These are phyloP conservation scores for Coenobita brevimanus DNA, from an alignment of 1,140 invertebrate species.

Conservation along the genomic window DNA sequence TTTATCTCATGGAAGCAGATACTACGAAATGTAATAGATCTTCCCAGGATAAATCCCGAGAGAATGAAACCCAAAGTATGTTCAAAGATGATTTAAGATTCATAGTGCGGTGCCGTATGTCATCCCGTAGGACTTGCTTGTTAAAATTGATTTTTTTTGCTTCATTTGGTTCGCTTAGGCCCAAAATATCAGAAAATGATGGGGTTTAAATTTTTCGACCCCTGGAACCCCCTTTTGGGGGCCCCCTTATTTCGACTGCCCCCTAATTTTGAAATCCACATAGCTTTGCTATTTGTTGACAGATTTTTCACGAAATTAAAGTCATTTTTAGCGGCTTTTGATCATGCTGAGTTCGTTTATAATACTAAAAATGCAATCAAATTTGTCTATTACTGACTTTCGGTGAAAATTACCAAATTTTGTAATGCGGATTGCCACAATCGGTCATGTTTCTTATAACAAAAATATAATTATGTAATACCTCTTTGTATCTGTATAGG, in stretches of 20 bases:
- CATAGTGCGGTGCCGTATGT: background rate
- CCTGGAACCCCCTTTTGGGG: background rate
- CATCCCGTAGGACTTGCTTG: conserved; percentile 1
- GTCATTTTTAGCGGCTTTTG: background rate
- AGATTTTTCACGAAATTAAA: conserved; percentile 5
- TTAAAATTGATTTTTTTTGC: background rate
- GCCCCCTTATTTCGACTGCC: background rate
- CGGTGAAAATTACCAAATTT: background rate
- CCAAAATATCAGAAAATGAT: too few species aligned
- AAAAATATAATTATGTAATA: background rate
- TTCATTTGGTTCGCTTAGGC: background rate
- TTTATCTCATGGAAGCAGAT: too few species aligned
- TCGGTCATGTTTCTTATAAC: background rate
- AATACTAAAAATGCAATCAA: background rate
- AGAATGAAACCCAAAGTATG: too few species aligned
- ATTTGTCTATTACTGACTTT: background rate
- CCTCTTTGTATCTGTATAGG: background rate
- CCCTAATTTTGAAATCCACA: background rate
- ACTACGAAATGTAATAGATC: too few species aligned
- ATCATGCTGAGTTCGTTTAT: background rate
- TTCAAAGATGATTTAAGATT: too few species aligned
- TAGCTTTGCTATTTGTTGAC: background rate
- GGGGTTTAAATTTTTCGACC: too few species aligned
- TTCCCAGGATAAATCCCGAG: too few species aligned
- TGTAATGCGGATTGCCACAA: background rate